Percentiles rank a stretch among this genome's conserved stretches.
phyloP scores from a whole-genome alignment of 2,888 invertebrate genomes.

The Diaprepes abbreviatus region DNA sequence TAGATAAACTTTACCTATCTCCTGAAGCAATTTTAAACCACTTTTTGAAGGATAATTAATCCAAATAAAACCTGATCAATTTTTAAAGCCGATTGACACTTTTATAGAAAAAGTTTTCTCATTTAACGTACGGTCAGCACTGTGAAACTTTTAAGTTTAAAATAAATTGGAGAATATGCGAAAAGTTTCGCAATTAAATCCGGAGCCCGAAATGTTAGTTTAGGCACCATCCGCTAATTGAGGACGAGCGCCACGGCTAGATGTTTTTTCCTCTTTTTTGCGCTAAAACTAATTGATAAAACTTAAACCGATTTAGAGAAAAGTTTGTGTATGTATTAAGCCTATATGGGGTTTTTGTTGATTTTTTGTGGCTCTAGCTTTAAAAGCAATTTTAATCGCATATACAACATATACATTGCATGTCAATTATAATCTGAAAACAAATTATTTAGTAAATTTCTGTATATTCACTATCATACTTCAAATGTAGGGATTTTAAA shows the following conservation, averaged over 20 bases:
- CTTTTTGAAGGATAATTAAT: background rate
- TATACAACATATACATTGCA: too few species aligned
- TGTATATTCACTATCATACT: too few species aligned
- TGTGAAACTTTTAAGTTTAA: slow-evolving; percentile 49
- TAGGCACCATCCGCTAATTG: slow-evolving; percentile 43
- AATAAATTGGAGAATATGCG: slow-evolving; percentile 49
- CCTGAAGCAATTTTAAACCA: too few species aligned
- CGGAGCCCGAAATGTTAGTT: slow-evolving; percentile 38
- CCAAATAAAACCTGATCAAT: background rate
- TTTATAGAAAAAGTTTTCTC: slow-evolving; percentile 49
- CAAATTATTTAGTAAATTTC: too few species aligned
- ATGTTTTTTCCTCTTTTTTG: slow-evolving; percentile 19
- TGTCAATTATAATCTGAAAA: too few species aligned
- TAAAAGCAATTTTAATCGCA: too few species aligned
- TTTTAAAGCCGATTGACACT: slow-evolving; percentile 42
- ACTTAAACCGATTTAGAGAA: slow-evolving; percentile 19
- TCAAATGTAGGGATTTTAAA: too few species aligned
- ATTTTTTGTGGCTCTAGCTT: too few species aligned
- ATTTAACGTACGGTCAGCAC: slow-evolving; percentile 49
- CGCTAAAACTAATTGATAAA: slow-evolving; percentile 17
- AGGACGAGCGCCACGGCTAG: slow-evolving; percentile 18
- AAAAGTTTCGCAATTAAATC: slow-evolving; percentile 50
- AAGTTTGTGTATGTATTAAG: too few species aligned
- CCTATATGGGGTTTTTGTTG: too few species aligned
- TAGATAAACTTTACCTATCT: too few species aligned